phyloP scores from a whole-genome alignment of 2,113 vertebrate genomes.

The Montifringilla adamsi region DNA sequence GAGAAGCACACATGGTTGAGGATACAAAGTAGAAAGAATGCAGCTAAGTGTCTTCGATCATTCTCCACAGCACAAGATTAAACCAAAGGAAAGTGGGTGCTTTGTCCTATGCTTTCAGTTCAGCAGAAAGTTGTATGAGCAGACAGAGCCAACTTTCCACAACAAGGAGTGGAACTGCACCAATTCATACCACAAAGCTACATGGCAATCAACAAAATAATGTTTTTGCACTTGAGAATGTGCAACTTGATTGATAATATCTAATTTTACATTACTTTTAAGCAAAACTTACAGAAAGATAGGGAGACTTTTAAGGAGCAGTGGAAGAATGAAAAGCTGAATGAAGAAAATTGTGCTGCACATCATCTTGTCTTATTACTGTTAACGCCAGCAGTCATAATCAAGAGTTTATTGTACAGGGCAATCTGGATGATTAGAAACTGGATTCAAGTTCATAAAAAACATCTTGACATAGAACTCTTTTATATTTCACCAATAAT shows the following conservation, averaged over 20 bases:
- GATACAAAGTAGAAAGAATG: not conserved
- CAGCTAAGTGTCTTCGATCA: not conserved
- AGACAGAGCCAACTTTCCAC: constrained; percentile 32
- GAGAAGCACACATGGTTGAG: constrained; percentile 31
- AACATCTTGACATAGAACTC: constrained; percentile 75
- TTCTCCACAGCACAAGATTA: not conserved
- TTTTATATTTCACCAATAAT: constrained; percentile 63
- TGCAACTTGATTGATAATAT: constrained; percentile 72
- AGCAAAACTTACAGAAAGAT: constrained; percentile 66
- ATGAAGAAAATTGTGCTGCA: constrained; percentile 77
- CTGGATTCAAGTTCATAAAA: constrained; percentile 80
- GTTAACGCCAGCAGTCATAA: constrained; percentile 81
- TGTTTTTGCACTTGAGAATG: constrained; percentile 45
- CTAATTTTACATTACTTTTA: constrained; percentile 70
- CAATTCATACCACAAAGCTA: constrained; percentile 27
- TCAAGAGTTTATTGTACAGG: constrained; percentile 83
- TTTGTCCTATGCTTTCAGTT: not conserved
- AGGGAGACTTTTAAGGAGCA: constrained; percentile 70
- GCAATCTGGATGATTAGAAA: constrained; percentile 83
- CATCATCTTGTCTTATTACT: constrained; percentile 77
- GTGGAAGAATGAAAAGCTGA: constrained; percentile 74
- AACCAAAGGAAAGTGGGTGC: not conserved
- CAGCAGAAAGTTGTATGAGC: constrained; percentile 4
- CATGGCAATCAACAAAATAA: constrained; percentile 69
- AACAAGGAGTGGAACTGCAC: constrained; percentile 6